A percentile compares a stretch with the other conserved stretches of the same genome.
Conservation (phyloP, 37 sponge, comb jelly and placozoan species). For the Petrosia ficiformis region DNA sequence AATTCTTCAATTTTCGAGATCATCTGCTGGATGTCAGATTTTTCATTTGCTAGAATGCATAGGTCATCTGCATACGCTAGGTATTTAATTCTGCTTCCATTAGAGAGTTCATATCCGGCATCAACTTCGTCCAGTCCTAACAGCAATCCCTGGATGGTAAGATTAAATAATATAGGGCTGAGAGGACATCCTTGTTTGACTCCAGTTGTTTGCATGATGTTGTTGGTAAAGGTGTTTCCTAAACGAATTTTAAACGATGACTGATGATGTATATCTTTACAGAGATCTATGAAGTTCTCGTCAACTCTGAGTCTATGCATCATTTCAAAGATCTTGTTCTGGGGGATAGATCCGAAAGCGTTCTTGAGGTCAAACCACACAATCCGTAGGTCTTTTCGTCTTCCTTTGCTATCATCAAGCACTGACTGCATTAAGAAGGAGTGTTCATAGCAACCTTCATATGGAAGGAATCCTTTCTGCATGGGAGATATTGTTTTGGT, state of each 20-base stretch:
- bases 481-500: not conserved
- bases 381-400: not conserved
- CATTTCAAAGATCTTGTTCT: not conserved
- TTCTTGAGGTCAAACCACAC: no score
- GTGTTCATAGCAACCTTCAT: not conserved
- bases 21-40: not conserved
- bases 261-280: no score
- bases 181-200: no score
- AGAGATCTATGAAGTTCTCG: not conserved
- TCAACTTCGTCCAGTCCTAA: not conserved
- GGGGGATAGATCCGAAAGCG: not conserved
- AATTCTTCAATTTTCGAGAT: not conserved
- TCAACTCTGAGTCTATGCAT: not conserved
- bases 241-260: no score
- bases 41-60: not conserved
- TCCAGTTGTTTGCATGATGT: not conserved
- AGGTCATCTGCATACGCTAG: not conserved
- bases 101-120: not conserved
- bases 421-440: not conserved
- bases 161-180: not conserved
- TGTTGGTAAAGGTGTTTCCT: no score
- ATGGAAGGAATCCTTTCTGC: not conserved
- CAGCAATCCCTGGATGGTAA: not conserved
- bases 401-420: not conserved
- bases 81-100: not conserved